A percentile compares a stretch with the other conserved stretches of the same genome.
Evolutionary conservation across 2,888 invertebrate species (phyloP).

Genomic region (Amphipoea oculea): DNA sequence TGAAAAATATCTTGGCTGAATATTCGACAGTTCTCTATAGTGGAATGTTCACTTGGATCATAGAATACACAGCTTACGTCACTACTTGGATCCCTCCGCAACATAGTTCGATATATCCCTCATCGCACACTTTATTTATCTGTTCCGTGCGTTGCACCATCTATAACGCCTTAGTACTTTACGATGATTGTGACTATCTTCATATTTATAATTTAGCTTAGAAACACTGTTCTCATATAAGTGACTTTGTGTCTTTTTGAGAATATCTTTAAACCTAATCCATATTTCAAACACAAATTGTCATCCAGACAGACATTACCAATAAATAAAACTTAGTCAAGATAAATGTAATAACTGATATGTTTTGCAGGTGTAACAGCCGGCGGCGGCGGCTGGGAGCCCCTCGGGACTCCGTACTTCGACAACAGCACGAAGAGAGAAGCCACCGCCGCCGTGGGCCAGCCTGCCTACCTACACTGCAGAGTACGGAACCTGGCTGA

Average conservation of each 20-base stretch:
- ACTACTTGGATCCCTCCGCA: not conserved
- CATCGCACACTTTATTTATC: too few species aligned
- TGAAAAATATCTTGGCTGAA: not conserved
- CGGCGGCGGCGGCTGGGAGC: conserved; percentile 91
- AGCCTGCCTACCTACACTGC: conserved; percentile 96
- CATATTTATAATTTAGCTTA: not conserved
- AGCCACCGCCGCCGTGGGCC: conserved; percentile 96
- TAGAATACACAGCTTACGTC: not conserved
- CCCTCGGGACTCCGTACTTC: conserved; percentile 96
- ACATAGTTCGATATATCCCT: not conserved
- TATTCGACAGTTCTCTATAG: not conserved
- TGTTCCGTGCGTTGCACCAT: not conserved
- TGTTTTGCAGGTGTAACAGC: conserved; percentile 83
- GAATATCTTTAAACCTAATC: not conserved
- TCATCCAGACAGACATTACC: not conserved
- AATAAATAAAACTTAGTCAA: conserved; percentile 1
- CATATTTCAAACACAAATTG: not conserved
- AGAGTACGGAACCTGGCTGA: conserved; percentile 96
- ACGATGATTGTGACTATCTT: not conserved
- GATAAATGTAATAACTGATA: conserved; percentile 19
- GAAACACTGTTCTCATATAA: not conserved
- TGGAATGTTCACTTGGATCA: not conserved
- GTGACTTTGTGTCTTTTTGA: not conserved
- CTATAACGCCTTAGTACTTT: not conserved
- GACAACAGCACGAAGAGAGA: conserved; percentile 96